These are phyloP conservation scores for Antechinus flavipes DNA, from an alignment of 2,113 vertebrate species.

Conservation along the genomic window DNA sequence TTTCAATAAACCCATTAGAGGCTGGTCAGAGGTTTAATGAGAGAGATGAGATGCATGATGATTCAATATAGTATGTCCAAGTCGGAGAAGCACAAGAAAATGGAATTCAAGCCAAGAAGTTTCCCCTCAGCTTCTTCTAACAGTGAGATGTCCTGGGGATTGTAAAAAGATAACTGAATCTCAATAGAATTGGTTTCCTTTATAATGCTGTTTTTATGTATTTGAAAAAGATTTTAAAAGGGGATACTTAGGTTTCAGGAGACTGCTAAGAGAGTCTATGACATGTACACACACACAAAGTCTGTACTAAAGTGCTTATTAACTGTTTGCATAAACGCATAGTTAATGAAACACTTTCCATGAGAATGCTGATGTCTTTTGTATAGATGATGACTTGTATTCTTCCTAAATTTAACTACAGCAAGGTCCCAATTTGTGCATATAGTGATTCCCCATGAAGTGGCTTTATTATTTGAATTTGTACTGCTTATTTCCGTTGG, in stretches of 20 bases:
- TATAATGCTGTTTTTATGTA: neutral
- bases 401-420: neutral
- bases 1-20: neutral
- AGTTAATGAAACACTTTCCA: neutral
- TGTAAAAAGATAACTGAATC: neutral
- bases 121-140: neutral
- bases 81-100: neutral
- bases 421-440: neutral
- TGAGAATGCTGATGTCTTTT: neutral
- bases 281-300: neutral
- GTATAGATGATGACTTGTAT: neutral
- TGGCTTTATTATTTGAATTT: neutral
- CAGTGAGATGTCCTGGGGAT: neutral
- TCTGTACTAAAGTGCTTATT: neutral
- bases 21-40: neutral
- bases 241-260: neutral
- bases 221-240: neutral
- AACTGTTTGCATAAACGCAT: neutral
- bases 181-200: neutral
- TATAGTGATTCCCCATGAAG: neutral
- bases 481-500: neutral
- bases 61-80: neutral
- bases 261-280: neutral
- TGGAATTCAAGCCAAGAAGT: neutral
- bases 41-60: neutral